phyloP scores from a whole-genome alignment of 2,888 invertebrate genomes.

The Archaeoteleia sp. region DNA sequence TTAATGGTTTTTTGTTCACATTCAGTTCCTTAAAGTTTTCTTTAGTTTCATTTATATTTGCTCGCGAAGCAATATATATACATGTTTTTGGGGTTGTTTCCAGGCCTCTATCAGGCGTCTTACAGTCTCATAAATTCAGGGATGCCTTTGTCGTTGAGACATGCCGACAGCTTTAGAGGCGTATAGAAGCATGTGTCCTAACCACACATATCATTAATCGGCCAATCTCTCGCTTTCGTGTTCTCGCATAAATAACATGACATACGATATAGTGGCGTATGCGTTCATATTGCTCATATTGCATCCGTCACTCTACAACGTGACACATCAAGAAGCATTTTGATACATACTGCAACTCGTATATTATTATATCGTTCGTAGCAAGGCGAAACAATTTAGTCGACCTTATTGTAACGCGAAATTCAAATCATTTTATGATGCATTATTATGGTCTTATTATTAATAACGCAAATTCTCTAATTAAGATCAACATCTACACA shows the following conservation, averaged over 20 bases:
- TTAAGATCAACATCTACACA: no score
- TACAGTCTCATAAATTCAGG: conserved; percentile 44
- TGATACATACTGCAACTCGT: conserved; percentile 38
- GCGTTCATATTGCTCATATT: conserved; percentile 42
- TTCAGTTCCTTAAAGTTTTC: no score
- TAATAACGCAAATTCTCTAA: conserved; percentile 12
- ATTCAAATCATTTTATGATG: conserved; percentile 1
- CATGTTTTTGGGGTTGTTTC: no score
- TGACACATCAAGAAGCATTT: conserved; percentile 48
- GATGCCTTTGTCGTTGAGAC: conserved; percentile 32
- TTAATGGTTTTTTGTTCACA: no score
- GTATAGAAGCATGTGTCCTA: conserved; percentile 46
- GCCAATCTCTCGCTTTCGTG: conserved; percentile 51
- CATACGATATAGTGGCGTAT: conserved; percentile 41
- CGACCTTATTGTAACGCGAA: neutral
- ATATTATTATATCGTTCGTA: conserved; percentile 19
- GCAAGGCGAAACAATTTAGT: conserved; percentile 29
- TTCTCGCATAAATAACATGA: conserved; percentile 46
- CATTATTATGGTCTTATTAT: conserved; percentile 5
- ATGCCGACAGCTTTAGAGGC: conserved; percentile 44
- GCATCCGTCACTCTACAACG: conserved; percentile 38
- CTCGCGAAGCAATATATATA: no score
- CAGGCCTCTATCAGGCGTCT: conserved; percentile 21
- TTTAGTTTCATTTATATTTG: no score
- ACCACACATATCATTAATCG: conserved; percentile 52